A percentile compares a stretch with the other conserved stretches of the same genome.
Conservation (phyloP, 2,888 invertebrate species). For the Drosophila parthenogenetica region DNA sequence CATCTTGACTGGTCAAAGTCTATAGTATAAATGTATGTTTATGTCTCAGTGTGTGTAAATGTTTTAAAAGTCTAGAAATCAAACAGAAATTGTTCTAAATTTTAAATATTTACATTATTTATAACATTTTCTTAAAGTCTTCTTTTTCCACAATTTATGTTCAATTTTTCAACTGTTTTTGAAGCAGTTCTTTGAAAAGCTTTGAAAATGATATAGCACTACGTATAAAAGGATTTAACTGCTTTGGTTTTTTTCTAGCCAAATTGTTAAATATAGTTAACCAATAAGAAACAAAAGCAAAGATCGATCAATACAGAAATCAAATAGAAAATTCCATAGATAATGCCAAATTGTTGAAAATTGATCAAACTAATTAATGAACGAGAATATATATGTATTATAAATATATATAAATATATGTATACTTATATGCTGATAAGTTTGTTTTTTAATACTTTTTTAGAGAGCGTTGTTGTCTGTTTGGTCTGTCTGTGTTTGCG, state of each 20-base stretch:
- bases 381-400: conserved; percentile 34
- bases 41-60: conserved; percentile 4
- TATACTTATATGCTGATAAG: conserved; percentile 23
- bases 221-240: conserved; percentile 31
- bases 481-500: conserved; percentile 17
- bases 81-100: not conserved
- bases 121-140: too few species aligned
- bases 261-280: conserved; percentile 34
- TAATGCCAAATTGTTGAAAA: conserved; percentile 42
- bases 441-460: conserved; percentile 25
- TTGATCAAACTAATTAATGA: conserved; percentile 49
- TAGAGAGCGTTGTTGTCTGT: conserved; percentile 29
- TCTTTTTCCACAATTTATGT: conserved; percentile 23
- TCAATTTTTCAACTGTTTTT: conserved; percentile 7
- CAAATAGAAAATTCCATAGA: conserved; percentile 30
- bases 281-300: conserved; percentile 17
- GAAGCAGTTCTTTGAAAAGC: conserved; percentile 34
- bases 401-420: conserved; percentile 18
- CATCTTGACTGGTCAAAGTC: conserved; percentile 49
- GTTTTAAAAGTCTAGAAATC: conserved; percentile 1
- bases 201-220: conserved; percentile 41
- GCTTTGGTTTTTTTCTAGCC: conserved; percentile 32
- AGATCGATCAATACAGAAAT: conserved; percentile 29
- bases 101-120: not conserved
- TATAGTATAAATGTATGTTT: conserved; percentile 6